Evolutionary conservation across 2,113 vertebrate genomes (phyloP).

Genomic region (Calidris pugnax): DNA sequence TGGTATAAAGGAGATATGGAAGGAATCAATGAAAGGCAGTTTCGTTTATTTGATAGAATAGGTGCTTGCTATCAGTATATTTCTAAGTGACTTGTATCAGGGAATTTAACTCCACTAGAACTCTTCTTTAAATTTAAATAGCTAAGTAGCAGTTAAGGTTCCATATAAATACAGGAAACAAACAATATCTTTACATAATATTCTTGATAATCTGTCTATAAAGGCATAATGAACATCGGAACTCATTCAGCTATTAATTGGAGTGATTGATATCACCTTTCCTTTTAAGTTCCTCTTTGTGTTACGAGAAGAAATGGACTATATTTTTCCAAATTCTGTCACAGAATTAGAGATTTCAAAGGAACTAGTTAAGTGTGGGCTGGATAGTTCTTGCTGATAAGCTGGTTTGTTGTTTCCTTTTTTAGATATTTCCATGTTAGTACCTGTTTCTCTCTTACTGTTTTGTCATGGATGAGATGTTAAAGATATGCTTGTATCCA

Average conservation of each 20-base stretch:
- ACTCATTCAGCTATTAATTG: background rate
- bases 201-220: background rate
- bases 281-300: background rate
- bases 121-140: background rate
- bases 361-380: background rate
- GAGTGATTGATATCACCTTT: background rate
- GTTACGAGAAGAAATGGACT: background rate
- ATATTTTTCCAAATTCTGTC: background rate
- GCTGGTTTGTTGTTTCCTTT: background rate
- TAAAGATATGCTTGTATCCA: background rate
- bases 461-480: background rate
- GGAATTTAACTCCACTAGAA: background rate
- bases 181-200: background rate
- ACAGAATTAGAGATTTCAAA: background rate
- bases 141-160: background rate
- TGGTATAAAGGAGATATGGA: background rate
- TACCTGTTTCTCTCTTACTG: background rate
- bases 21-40: background rate
- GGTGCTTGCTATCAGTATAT: background rate
- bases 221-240: background rate
- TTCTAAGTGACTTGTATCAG: background rate
- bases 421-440: background rate
- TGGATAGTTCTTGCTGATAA: background rate
- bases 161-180: background rate
- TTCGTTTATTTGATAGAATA: background rate